Base-by-base conservation (phyloP, 2,888 invertebrate genomes). In the Coleophora deauratella region DNA sequence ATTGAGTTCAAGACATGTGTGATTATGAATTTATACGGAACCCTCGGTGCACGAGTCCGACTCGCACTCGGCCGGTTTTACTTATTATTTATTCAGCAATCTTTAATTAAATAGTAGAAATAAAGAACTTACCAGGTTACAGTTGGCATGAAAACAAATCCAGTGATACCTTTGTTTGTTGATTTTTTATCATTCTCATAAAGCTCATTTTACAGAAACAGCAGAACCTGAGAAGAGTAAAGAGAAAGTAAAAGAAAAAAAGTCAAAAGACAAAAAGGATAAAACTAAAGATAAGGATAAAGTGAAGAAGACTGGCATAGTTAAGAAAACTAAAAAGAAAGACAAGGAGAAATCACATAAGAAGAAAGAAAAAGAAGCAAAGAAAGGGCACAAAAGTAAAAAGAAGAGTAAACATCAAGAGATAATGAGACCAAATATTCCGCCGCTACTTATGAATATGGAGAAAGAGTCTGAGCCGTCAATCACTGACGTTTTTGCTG, bases 401-500 rank as follows among this genome's bases (percentile, higher is more conserved):
- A 78, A 75, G 44, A 86, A 81, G 43, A 72, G 65, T 40, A 84
- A 79, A 56, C 72, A 75, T 33, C 66, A 72, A 49, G 81, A 75
- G 32, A 79, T 75, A 49, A 78, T 80, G 46, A 68, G 81, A 11
- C 85, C 85, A 0, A 85, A 84, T 50, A 66, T 85, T 45, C 86
- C 86, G 13, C 86, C 84, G 0, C 54, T 86, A 30, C 62, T 84
- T 0, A 84, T 84, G 81, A 84, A 82, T 43, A 79, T 81, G 45
- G 81, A 81, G 44, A 86, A 84, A 46, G 72, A 76, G 41, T 78
- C 85, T 3, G 82, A 87, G 40, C 84, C 85, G 2, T 89, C 89
- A 9, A 90, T 90, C 30, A 89, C 89, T 1, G 89, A 90, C 65
- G 87, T 89, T 0, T 89, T 90, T 62, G 90, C 89, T 8, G 89